A percentile compares a stretch with the other conserved stretches of the same genome.
Conservation (phyloP, 2,888 invertebrate species). For the Dilophus febrilis region DNA sequence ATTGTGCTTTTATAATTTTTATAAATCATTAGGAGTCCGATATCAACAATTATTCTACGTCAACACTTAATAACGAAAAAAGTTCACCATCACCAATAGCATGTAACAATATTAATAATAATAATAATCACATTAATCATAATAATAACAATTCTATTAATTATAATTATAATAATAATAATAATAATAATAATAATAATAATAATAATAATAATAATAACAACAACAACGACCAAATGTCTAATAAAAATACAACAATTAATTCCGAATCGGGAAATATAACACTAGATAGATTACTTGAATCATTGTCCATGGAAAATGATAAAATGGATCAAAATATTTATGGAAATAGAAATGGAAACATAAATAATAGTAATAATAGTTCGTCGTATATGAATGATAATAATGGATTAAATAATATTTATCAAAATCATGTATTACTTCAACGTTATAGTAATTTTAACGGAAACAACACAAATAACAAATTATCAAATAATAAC, state of each 20-base stretch:
- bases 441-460: slow-evolving; percentile 7
- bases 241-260: slow-evolving; percentile 2
- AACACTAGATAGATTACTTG: slow-evolving; percentile 15
- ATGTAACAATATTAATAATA: slow-evolving; percentile 2
- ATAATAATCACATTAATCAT: slow-evolving; percentile 8
- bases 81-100: slow-evolving; percentile 2
- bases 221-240: slow-evolving; percentile 8
- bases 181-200: slow-evolving; percentile 8
- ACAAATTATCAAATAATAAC: neutral
- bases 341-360: slow-evolving; percentile 4
- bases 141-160: slow-evolving; percentile 8
- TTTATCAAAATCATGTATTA: too few relatives aligned
- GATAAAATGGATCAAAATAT: slow-evolving; percentile 12
- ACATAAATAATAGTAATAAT: neutral
- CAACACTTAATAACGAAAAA: neutral
- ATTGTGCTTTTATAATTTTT: too few relatives aligned
- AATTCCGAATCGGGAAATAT: slow-evolving; percentile 11
- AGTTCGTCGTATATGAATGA: neutral
- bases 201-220: slow-evolving; percentile 9
- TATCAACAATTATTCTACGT: neutral
- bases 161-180: slow-evolving; percentile 9
- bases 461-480: slow-evolving; percentile 1
- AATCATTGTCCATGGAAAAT: slow-evolving; percentile 13
- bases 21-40: slow-evolving; percentile 4
- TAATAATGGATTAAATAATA: too few relatives aligned